These are phyloP conservation scores for Butorides virescens DNA, from an alignment of 2,113 vertebrate species.

Conservation along the genomic window DNA sequence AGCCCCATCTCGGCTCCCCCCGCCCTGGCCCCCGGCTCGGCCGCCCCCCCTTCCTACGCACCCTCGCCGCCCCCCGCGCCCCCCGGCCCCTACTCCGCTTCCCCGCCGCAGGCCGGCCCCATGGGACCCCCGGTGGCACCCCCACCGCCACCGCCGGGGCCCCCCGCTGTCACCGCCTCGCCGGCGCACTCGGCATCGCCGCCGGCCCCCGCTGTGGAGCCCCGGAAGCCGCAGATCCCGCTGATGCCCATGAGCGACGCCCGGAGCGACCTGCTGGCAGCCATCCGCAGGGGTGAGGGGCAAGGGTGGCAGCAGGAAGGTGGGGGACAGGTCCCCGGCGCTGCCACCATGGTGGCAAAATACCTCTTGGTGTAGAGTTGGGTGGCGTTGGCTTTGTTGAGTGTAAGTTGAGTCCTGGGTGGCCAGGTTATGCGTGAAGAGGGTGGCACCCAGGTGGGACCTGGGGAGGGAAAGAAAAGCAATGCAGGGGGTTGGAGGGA, in stretches of 20 bases:
- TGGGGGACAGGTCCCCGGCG: rapidly evolving
- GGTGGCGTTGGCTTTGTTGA: rapidly evolving
- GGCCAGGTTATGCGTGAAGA: background rate
- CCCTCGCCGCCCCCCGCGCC: conserved; percentile 71
- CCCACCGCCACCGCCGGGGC: conserved; percentile 40
- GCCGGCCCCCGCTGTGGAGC: conserved; percentile 25
- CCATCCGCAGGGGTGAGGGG: conserved; percentile 85
- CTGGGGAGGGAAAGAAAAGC: background rate
- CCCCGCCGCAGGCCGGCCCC: conserved; percentile 73
- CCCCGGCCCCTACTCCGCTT: conserved; percentile 77
- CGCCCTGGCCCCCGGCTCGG: conserved; percentile 34
- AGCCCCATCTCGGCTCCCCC: conserved; percentile 70
- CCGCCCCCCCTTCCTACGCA: conserved; percentile 1
- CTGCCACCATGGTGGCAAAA: rapidly evolving
- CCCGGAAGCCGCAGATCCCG: conserved; percentile 80
- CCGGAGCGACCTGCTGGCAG: conserved; percentile 89
- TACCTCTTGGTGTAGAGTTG: background rate
- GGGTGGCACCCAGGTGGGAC: background rate
- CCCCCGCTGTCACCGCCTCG: conserved; percentile 55
- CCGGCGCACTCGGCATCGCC: conserved; percentile 69
- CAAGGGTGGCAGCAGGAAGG: rapidly evolving
- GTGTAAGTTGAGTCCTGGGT: rapidly evolving
- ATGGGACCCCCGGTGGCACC: conserved; percentile 71
- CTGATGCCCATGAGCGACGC: conserved; percentile 92
- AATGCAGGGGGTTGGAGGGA: rapidly evolving